Evolutionary conservation across 2,888 invertebrate genomes (phyloP), one percentile per base, ranked within the genome.

Genomic region (Dioctria linearis): DNA sequence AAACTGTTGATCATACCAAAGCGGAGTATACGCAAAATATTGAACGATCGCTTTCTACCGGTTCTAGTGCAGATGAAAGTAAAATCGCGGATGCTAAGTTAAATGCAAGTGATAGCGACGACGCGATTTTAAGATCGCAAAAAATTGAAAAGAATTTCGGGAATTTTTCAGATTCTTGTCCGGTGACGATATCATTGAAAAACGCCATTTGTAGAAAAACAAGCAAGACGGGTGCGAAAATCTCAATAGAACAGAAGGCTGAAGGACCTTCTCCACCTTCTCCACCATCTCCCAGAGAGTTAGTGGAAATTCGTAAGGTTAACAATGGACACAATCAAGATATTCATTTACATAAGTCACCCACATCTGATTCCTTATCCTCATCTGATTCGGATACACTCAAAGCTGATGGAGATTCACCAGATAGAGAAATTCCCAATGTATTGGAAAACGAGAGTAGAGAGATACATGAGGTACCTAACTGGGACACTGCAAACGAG

Each of bases 371-470:
- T 3, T 78, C 78, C 3, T 54, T 59, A 69, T 67, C 81, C 8
- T 79, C 81, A 39, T 75, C 79, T 4, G 79, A 67, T 49, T 79
- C 81, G 11, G 79, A 81, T 59, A 79, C 81, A 40, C 63, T 79
- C 37, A 79, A 79, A 63, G 51, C 78, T 3, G 66, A 78, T 42
- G 76, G 57, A 11, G 67, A 67, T 43, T 39, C 75, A 11, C 76
- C 73, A 6, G 69, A 73, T 11, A 46, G 69, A 9, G 79, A 79
- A 79, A 42, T 78, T 51, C 66, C 66, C 11, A 66, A 57, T 13
- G 43, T 76, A 5, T n/a, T 76, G 46, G 46, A 43, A 46, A 37
- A 63, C 5, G 63, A 76, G n/a, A 76, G 76, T 49, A 63, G 75
- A 8, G 71, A 69, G 49, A 79, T 80, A 79, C 37, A 59, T 79